Evolutionary conservation across 1,140 invertebrate species (phyloP), one percentile per base, ranked within the genome.

Genomic region (Drosophila asahinai): DNA sequence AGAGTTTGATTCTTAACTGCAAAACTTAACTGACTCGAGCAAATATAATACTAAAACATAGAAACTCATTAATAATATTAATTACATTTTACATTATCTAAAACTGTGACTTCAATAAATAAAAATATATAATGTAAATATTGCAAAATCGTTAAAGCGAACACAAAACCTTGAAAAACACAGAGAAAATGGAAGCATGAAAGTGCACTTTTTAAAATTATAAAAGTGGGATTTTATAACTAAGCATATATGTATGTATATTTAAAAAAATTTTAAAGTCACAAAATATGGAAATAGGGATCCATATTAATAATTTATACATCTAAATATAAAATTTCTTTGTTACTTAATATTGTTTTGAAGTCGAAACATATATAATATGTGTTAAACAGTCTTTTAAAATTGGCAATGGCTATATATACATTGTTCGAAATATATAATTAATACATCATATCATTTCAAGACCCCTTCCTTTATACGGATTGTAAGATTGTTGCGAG

Each of bases 311-410:
- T 15, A 8, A 15, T 30, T 27, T 55, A 42, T 38, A 67, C 38
- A 64, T 19, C 43, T 43, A 48, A 48, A 47, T 36, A 36, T 71
- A 49, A 30, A 63, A 43, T 52, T 63, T 79, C n/a, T 43, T 60
- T 59, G 55, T 71, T 48, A 22, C 19, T 51, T 51, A 63, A 54
- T 64, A 27, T 54, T 36, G 52, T 22, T 12, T 38, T 43, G 42
- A 30, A 61, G 27, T 47, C 12, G 36, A 55, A 67, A 78, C 49
- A 74, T 62, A 66, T 62, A 59, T 55, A 70, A 63, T 86, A 81
- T 77, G 64, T 70, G 55, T 74, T 77, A 66, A 84, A 77, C 84
- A 89, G 84, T 89, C 84, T 89, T 89, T 80, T 70, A 12, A 62
- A 79, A 84, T 84, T 84, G 74, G 74, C 81, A 90, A 87, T 90